Conservation (phyloP, 92 coral and sea anemone species). For the Paragorgia papillata region DNA sequence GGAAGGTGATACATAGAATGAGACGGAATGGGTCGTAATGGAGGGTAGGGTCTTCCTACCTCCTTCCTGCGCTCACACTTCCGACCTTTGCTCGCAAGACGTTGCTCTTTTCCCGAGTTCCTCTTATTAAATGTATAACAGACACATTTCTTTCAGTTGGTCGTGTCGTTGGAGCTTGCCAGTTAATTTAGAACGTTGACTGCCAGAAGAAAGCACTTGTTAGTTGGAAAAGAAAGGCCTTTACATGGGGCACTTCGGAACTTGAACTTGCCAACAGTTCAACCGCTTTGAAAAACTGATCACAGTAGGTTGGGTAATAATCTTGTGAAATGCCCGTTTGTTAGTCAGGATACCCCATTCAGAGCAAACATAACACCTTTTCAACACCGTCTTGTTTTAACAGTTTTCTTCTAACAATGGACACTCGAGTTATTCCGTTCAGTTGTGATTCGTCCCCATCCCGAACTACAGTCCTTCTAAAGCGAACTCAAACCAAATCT, state of each 20-base stretch:
- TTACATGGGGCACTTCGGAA: constrained; percentile 34
- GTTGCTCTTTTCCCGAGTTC: constrained; percentile 4
- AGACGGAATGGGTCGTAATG: constrained; percentile 25
- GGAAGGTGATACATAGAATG: constrained; percentile 13
- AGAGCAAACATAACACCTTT: constrained; percentile 41
- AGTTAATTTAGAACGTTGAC: not conserved
- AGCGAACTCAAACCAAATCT: constrained; percentile 8
- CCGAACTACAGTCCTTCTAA: not conserved
- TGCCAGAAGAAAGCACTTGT: not conserved
- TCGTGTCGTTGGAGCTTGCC: constrained; percentile 2
- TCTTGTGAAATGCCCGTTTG: constrained; percentile 33
- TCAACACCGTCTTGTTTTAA: constrained; percentile 36
- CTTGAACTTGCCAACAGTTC: constrained; percentile 24
- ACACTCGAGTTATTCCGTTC: constrained; percentile 1
- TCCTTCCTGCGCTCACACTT: constrained; percentile 52
- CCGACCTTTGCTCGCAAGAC: constrained; percentile 14
- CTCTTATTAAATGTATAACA: constrained; percentile 14
- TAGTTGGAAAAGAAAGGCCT: constrained; percentile 11
- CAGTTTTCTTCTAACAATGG: constrained; percentile 21
- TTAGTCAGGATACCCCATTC: constrained; percentile 46
- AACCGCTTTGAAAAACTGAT: constrained; percentile 27
- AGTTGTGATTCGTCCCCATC: not conserved
- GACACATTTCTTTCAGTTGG: not conserved
- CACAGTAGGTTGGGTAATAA: constrained; percentile 47
- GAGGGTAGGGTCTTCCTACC: constrained; percentile 33